phyloP scores from a whole-genome alignment of 2,888 invertebrate genomes.

The Lasioglossum zephyrum region DNA sequence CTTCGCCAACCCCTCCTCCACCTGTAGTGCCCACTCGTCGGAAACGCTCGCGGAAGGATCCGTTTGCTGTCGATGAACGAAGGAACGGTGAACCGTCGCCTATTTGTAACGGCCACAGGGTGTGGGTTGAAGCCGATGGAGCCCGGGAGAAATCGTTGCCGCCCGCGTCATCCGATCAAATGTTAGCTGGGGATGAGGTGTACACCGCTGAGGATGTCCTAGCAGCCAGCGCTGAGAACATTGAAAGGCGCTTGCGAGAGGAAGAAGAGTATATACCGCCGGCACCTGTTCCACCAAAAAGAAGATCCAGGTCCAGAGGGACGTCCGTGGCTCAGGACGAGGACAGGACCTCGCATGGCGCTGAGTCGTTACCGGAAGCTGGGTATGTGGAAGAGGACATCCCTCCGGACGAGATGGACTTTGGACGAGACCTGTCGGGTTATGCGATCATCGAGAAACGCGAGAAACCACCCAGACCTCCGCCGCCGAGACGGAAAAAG shows the following conservation, averaged over 20 bases:
- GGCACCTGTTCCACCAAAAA: slow-evolving; percentile 86
- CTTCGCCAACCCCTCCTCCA: slow-evolving; percentile 46
- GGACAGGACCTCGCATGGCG: slow-evolving; percentile 90
- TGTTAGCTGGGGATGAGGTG: slow-evolving; percentile 10
- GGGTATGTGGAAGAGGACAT: slow-evolving; percentile 84
- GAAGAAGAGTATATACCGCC: slow-evolving; percentile 87
- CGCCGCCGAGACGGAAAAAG: slow-evolving; percentile 86
- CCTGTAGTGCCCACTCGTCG: slow-evolving; percentile 75
- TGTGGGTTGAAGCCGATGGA: slow-evolving; percentile 37
- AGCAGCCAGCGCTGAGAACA: slow-evolving; percentile 48
- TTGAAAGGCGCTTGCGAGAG: slow-evolving; percentile 79
- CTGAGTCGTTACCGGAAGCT: slow-evolving; percentile 87
- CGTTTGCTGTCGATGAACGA: slow-evolving; percentile 13
- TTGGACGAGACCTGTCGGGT: slow-evolving; percentile 86
- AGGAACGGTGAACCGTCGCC: slow-evolving; percentile 42
- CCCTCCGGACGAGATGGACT: slow-evolving; percentile 81
- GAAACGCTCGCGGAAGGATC: slow-evolving; percentile 67
- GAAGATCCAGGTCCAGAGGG: slow-evolving; percentile 86
- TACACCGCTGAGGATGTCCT: slow-evolving; percentile 50
- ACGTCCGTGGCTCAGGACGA: slow-evolving; percentile 86
- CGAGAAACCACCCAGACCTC: slow-evolving; percentile 86
- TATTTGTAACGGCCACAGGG: slow-evolving; percentile 71
- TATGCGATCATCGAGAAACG: slow-evolving; percentile 92
- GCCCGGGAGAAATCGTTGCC: slow-evolving; percentile 49
- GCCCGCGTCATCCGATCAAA: not conserved